Percentiles rank a stretch among this genome's conserved stretches.
These are phyloP conservation scores for Platorchestia sp. DNA, from an alignment of 1,140 invertebrate genomes.

Conservation along the genomic window DNA sequence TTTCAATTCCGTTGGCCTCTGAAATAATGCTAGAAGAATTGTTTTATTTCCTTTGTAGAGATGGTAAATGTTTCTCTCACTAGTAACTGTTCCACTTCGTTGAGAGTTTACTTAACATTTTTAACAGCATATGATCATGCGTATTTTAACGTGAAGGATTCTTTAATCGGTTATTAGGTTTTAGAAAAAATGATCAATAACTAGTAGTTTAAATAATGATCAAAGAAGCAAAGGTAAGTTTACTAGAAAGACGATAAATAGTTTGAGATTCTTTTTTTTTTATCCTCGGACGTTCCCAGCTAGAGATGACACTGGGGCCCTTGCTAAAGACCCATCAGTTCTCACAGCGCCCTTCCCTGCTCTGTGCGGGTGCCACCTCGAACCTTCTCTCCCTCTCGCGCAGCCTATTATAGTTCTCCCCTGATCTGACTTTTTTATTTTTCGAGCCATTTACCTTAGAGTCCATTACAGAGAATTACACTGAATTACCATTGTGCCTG, in stretches of 20 bases:
- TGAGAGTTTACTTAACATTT: background rate
- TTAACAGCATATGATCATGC: background rate
- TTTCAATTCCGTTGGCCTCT: too few relatives aligned
- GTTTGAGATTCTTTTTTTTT: background rate
- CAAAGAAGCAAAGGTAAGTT: background rate
- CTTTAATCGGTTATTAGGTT: background rate
- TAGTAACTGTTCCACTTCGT: background rate
- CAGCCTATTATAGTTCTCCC: constrained; percentile 37
- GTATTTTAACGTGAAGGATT: background rate
- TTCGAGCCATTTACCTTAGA: constrained; percentile 54
- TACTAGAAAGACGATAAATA: background rate
- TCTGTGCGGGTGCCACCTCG: background rate
- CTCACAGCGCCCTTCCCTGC: background rate
- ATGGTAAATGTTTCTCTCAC: too few relatives aligned
- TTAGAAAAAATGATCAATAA: background rate
- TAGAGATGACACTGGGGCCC: background rate
- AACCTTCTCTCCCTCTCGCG: constrained; percentile 29
- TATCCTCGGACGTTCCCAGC: background rate
- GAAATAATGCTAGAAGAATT: too few relatives aligned
- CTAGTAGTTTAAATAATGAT: background rate
- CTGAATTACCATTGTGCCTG: constrained; percentile 53
- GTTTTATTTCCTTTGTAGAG: too few relatives aligned
- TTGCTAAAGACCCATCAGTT: background rate
- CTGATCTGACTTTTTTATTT: constrained; percentile 46
- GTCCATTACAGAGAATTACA: constrained; percentile 54